Conservation (phyloP, 1,140 invertebrate genomes). For the Heliothis subflexa region DNA sequence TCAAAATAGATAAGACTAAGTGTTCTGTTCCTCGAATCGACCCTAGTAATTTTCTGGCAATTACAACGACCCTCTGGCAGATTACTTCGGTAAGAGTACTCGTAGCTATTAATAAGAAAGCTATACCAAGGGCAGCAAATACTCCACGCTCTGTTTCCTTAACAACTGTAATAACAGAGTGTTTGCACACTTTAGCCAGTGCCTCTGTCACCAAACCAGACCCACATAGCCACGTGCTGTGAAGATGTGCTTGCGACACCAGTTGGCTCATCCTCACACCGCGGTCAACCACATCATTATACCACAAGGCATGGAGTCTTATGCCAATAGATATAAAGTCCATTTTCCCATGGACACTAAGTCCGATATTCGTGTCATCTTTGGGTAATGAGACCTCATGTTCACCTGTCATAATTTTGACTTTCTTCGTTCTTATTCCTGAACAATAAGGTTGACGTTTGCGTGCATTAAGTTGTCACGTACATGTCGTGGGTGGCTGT, state of each 20-base stretch:
- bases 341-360: background rate
- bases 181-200: background rate
- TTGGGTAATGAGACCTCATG: background rate
- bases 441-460: background rate
- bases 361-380: slow-evolving; percentile 9
- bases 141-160: background rate
- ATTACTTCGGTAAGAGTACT: no score
- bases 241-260: slow-evolving; percentile 32
- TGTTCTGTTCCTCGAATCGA: no score
- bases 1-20: no score
- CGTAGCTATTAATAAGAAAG: no score
- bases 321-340: background rate
- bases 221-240: slow-evolving; percentile 34
- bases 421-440: background rate
- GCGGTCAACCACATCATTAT: slow-evolving; percentile 24
- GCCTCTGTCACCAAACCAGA: slow-evolving; percentile 2
- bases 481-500: background rate
- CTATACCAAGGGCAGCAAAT: background rate
- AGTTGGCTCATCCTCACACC: slow-evolving; percentile 30
- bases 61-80: no score
- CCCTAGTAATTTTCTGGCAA: no score
- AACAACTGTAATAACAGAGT: background rate
- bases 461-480: background rate
- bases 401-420: background rate
- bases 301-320: background rate